A percentile compares a stretch with the other conserved stretches of the same genome.
Evolutionary conservation across 2,113 vertebrate genomes (phyloP).

Genomic region (Cichladusa arquata): DNA sequence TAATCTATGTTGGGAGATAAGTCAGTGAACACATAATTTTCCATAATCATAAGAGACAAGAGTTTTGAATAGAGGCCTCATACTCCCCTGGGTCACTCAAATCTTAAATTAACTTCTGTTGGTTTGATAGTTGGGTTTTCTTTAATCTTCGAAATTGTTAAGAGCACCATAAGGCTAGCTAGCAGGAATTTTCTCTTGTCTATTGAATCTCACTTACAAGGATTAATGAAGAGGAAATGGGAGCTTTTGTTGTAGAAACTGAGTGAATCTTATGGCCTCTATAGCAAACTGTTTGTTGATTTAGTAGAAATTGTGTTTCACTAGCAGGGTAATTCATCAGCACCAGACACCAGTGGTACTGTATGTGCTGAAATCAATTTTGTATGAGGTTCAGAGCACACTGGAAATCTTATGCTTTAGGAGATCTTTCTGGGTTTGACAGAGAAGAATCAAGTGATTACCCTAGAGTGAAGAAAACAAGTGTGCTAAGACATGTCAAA

Average conservation of each 20-base stretch:
- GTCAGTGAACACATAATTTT: conserved; percentile 3
- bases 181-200: conserved; percentile 49
- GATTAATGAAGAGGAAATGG: conserved; percentile 70
- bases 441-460: conserved; percentile 47
- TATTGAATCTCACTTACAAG: conserved; percentile 62
- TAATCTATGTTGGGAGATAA: background rate
- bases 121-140: background rate
- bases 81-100: background rate
- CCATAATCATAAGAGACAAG: background rate
- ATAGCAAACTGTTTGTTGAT: conserved; percentile 77
- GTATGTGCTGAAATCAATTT: conserved; percentile 72
- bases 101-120: background rate
- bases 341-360: conserved; percentile 48
- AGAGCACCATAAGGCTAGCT: background rate
- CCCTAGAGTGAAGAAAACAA: background rate
- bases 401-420: conserved; percentile 44
- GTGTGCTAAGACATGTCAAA: background rate
- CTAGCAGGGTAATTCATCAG: conserved; percentile 72
- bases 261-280: conserved; percentile 64
- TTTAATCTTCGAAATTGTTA: conserved; percentile 9
- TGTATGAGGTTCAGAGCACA: conserved; percentile 50
- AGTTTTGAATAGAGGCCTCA: background rate
- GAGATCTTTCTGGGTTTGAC: conserved; percentile 9
- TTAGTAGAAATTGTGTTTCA: conserved; percentile 75
- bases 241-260: conserved; percentile 62